Evolutionary conservation across 2,113 vertebrate genomes (phyloP).

Genomic region (Sturnus vulgaris): DNA sequence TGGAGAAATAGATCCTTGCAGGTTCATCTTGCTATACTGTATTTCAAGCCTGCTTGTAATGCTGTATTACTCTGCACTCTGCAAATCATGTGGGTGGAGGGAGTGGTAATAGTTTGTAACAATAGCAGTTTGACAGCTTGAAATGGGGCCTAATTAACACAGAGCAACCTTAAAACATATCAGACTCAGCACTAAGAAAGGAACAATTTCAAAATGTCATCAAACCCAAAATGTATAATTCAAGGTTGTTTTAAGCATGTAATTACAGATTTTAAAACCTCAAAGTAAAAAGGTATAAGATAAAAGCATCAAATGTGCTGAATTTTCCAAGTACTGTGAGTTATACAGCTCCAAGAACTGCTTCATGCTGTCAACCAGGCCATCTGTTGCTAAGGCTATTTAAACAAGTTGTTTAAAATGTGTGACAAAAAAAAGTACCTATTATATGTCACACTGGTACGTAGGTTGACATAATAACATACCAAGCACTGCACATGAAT

Average conservation of each 20-base stretch:
- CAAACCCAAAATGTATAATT: background rate
- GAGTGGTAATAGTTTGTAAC: conserved; percentile 57
- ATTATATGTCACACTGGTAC: conserved; percentile 13
- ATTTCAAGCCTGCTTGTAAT: conserved; percentile 41
- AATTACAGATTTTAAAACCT: background rate
- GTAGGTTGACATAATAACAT: conserved; percentile 35
- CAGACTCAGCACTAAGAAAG: conserved; percentile 1
- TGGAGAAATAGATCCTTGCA: background rate
- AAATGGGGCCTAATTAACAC: conserved; percentile 45
- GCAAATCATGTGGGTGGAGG: conserved; percentile 56
- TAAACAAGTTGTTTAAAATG: conserved; percentile 19
- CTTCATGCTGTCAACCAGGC: conserved; percentile 37
- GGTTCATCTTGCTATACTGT: conserved; percentile 22
- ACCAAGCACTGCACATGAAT: conserved; percentile 6
- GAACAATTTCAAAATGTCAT: conserved; percentile 5
- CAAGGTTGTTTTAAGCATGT: background rate
- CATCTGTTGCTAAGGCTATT: conserved; percentile 66
- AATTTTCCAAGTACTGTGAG: background rate
- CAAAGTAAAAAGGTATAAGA: background rate
- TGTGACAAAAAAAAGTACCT: conserved; percentile 7
- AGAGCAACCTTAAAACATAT: conserved; percentile 24
- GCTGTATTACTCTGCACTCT: conserved; percentile 30
- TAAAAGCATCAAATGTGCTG: background rate
- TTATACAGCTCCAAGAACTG: conserved; percentile 29
- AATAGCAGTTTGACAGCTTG: conserved; percentile 51